These are phyloP conservation scores for Sebastiscus tertius DNA, from an alignment of 2,797 vertebrate species.

Conservation along the genomic window DNA sequence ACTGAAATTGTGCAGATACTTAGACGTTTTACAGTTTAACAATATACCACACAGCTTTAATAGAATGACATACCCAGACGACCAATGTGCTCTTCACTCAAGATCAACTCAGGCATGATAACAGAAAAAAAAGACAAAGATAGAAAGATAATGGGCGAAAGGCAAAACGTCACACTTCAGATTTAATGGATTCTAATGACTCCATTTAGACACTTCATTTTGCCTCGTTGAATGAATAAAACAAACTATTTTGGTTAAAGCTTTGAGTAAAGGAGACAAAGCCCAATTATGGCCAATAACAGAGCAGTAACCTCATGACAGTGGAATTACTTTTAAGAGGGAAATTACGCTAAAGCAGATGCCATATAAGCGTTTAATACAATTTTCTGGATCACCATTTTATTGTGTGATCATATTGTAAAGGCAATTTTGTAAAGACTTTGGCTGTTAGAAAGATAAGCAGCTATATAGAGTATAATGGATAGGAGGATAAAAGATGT, in stretches of 20 bases:
- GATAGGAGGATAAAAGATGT: conserved; percentile 13
- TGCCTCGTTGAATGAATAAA: conserved; percentile 57
- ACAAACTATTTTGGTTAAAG: conserved; percentile 71
- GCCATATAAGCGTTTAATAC: not conserved
- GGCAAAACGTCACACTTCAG: conserved; percentile 60
- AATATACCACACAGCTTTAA: not conserved
- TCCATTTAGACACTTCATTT: conserved; percentile 74
- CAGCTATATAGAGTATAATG: not conserved
- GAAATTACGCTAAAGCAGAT: conserved; percentile 55
- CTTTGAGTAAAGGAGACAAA: conserved; percentile 52
- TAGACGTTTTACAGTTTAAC: not conserved
- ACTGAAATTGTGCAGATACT: not conserved
- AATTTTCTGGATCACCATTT: conserved; percentile 4
- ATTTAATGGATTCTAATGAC: conserved; percentile 74
- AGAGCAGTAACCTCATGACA: conserved; percentile 56
- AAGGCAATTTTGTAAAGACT: not conserved
- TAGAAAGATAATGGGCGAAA: conserved; percentile 50
- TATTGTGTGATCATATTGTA: not conserved
- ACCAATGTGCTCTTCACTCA: conserved; percentile 1
- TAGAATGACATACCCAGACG: conserved; percentile 4
- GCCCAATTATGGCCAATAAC: conserved; percentile 59
- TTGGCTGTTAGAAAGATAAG: conserved; percentile 5
- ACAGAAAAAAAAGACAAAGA: conserved; percentile 14
- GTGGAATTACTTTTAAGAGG: conserved; percentile 57
- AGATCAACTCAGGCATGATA: conserved; percentile 24